These are phyloP conservation scores for Caenorhabditis sp. DNA, from an alignment of 2,888 invertebrate species.

Conservation along the genomic window DNA sequence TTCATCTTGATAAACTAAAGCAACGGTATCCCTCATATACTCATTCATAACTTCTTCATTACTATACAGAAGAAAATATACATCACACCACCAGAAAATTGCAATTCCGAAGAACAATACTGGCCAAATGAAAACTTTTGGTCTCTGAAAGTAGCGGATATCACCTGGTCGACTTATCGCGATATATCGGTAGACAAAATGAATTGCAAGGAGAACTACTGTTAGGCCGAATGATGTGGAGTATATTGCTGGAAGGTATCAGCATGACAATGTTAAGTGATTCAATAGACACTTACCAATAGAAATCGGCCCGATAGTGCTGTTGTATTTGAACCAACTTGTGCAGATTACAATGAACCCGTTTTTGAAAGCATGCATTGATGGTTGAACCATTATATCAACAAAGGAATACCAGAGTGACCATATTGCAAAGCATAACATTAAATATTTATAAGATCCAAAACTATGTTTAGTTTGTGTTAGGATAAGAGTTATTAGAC, in stretches of 20 bases:
- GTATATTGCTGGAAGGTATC: constrained; percentile 27
- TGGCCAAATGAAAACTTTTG: constrained; percentile 7
- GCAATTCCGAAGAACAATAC: constrained; percentile 15
- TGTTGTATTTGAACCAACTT: constrained; percentile 33
- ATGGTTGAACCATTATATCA: constrained; percentile 29
- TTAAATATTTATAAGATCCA: constrained; percentile 28
- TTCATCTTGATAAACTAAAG: not conserved
- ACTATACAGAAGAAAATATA: too few relatives aligned
- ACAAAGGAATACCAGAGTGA: constrained; percentile 31
- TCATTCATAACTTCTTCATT: constrained; percentile 1
- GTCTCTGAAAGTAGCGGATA: constrained; percentile 11
- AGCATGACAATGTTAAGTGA: too few relatives aligned
- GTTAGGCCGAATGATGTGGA: constrained; percentile 23
- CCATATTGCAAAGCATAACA: constrained; percentile 24
- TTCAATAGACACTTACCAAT: not conserved
- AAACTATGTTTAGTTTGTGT: constrained; percentile 24
- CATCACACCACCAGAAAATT: constrained; percentile 34
- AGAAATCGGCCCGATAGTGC: constrained; percentile 1
- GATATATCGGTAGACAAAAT: constrained; percentile 28
- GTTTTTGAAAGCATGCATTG: constrained; percentile 27
- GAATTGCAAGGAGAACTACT: constrained; percentile 26
- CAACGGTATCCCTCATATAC: not conserved
- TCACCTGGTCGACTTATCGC: constrained; percentile 16
- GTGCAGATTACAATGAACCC: constrained; percentile 29
- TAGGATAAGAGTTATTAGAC: constrained; percentile 17